Evolutionary conservation across 1,140 invertebrate species (phyloP), one percentile per base, ranked within the genome.

Genomic region (Prorops nasuta): DNA sequence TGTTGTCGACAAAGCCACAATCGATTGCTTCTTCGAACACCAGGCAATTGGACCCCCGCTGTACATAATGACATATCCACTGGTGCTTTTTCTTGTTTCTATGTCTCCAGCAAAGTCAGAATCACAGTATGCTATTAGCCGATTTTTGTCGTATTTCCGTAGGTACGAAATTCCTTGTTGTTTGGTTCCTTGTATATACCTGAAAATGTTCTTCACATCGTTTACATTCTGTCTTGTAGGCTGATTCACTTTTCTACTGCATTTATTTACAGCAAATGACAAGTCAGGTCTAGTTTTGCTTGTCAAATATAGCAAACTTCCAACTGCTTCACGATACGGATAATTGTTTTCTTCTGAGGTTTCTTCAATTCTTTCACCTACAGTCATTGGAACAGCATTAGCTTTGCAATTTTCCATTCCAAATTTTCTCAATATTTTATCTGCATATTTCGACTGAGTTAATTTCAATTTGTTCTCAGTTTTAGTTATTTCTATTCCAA

Each of bases 201-300:
- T 59, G 20, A 67, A 51, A 2, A 77, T 59, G 16, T 64, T 41
- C 50, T 78, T 74, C 1, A 69, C 60, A 8, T 60, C 61, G 49
- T 52, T 61, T 53, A 69, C 72, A 52, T 79, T 67, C 4, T 51
- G 38, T 37, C 60, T 42, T 37, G 60, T 47, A 22, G 60, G 67
- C 35, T 55, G 58, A 32, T 54, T 51, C 12, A 62, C 51, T 53
- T 55, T 73, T 43, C 65, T 54, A 34, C 60, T 63, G 17, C 65
- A 20, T 15, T 54, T 32, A 36, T 44, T 57, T 1, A 77, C 67
- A 15, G 70, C 65, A 50, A 61, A 76, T 37, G 66, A 42, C 44
- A 71, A 60, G 59, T 80, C 72, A 43, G 76, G 77, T 36, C 79
- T 39, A 38, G 77, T 74, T 14, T 52, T 55, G n/a, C 45, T 56